phyloP scores from a whole-genome alignment of 2,113 vertebrate genomes.

The Bombycilla garrulus region DNA sequence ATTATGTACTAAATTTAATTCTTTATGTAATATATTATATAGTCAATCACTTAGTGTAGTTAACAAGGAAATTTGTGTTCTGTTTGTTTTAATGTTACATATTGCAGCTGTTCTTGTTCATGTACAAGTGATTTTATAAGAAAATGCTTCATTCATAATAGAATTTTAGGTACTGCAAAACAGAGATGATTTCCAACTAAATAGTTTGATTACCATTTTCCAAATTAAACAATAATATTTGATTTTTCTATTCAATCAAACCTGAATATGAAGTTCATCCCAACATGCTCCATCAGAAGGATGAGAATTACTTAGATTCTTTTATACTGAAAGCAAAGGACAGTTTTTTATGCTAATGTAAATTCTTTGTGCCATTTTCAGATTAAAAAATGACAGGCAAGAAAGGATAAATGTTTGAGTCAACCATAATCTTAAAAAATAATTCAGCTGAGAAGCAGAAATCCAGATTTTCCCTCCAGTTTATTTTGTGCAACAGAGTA shows the following conservation, averaged over 20 bases:
- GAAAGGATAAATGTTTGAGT: neutral
- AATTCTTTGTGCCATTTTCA: neutral
- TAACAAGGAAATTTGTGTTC: neutral
- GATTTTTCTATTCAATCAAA: neutral
- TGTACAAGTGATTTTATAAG: neutral
- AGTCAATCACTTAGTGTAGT: neutral
- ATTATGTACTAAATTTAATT: neutral
- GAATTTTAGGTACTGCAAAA: neutral
- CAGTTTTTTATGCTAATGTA: neutral
- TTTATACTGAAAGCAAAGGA: neutral
- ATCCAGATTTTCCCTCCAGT: neutral
- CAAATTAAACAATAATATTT: neutral
- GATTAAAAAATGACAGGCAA: neutral
- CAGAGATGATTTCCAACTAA: neutral
- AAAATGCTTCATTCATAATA: neutral
- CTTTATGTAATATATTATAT: neutral
- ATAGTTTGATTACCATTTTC: neutral
- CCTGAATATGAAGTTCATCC: neutral
- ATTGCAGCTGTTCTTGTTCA: neutral
- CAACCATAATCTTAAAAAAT: neutral
- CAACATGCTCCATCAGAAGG: neutral
- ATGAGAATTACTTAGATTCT: neutral
- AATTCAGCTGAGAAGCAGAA: neutral
- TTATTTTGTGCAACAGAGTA: neutral
- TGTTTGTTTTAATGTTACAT: neutral